These are phyloP conservation scores for Sceloporus tristichus DNA, from an alignment of 2,113 vertebrate species.

Conservation along the genomic window DNA sequence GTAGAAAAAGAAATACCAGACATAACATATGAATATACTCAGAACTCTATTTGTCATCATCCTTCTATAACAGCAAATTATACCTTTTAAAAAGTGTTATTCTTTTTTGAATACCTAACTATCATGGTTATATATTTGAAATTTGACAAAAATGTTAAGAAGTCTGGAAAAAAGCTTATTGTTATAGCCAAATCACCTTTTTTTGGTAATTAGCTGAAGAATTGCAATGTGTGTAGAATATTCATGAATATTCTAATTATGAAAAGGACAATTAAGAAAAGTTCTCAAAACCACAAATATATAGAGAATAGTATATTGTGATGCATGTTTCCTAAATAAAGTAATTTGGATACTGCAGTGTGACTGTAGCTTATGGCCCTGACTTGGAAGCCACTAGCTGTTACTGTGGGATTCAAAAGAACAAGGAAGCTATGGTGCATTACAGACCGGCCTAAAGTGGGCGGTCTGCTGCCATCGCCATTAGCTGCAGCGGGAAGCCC, in stretches of 20 bases:
- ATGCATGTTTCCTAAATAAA: background rate
- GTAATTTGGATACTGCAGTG: background rate
- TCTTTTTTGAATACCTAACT: conserved; percentile 18
- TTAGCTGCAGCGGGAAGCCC: too few species aligned
- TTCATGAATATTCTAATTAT: background rate
- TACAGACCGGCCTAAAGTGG: too few species aligned
- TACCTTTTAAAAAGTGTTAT: conserved; percentile 9
- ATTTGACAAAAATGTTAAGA: conserved; percentile 16
- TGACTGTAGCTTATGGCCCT: too few species aligned
- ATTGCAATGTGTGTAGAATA: background rate
- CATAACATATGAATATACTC: rapidly evolving
- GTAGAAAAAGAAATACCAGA: background rate
- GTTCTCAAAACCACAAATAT: background rate
- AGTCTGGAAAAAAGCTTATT: background rate
- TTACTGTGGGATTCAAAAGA: background rate
- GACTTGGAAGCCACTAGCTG: background rate
- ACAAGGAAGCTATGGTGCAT: too few species aligned
- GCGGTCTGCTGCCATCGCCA: too few species aligned
- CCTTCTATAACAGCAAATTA: conserved; percentile 26
- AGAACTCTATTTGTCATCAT: conserved; percentile 12
- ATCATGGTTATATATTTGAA: conserved; percentile 36
- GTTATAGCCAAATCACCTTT: background rate
- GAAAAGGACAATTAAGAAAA: background rate
- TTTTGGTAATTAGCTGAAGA: background rate
- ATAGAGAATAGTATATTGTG: background rate